A percentile compares a stretch with the other conserved stretches of the same genome.
These are phyloP conservation scores for Hippocampus kuda DNA, from an alignment of 2,797 vertebrate species.

Conservation along the genomic window DNA sequence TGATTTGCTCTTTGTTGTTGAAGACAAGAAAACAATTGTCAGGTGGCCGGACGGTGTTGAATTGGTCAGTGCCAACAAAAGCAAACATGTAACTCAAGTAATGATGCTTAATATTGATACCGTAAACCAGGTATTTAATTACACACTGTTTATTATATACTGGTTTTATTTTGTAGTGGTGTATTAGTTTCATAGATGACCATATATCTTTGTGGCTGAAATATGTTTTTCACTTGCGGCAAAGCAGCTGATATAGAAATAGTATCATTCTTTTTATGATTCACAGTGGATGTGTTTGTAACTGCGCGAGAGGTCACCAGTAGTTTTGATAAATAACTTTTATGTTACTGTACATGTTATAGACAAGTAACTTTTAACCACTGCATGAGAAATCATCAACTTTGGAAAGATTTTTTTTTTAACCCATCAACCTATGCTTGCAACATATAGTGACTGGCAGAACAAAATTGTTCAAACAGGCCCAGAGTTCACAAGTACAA, in stretches of 20 bases:
- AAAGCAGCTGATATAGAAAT: background rate
- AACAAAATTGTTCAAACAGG: background rate
- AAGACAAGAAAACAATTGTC: background rate
- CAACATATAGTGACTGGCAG: background rate
- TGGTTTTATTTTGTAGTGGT: background rate
- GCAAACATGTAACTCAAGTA: background rate
- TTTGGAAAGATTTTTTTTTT: background rate
- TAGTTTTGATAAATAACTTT: background rate
- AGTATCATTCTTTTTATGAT: background rate
- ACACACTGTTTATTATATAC: background rate
- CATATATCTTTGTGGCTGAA: background rate
- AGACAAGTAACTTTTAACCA: background rate
- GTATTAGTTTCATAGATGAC: background rate
- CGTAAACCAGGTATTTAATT: background rate
- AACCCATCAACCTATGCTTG: background rate
- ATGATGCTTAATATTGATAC: background rate
- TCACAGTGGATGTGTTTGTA: background rate
- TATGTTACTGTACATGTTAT: background rate
- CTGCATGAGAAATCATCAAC: background rate
- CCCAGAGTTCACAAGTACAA: background rate
- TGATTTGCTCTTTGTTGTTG: background rate
- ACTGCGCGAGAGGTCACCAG: background rate
- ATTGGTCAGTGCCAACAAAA: background rate
- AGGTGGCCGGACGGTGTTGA: background rate
- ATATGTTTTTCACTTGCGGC: background rate